A percentile compares a stretch with the other conserved stretches of the same genome.
Conservation (phyloP, 2,797 vertebrate genomes). For the Pempheris klunzingeri region DNA sequence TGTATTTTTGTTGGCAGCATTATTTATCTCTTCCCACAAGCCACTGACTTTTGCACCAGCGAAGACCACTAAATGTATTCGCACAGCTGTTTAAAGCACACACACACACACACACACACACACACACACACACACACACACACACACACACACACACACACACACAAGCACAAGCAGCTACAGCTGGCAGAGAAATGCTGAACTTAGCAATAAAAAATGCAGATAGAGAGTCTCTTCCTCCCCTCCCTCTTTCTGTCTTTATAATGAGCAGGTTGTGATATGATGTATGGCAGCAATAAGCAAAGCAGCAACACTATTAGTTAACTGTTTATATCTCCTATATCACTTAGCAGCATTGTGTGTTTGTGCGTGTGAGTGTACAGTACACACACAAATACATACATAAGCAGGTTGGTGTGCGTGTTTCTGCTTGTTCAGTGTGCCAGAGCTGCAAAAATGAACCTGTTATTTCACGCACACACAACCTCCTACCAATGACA, state of each 20-base stretch:
- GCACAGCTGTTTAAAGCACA: conserved; percentile 42
- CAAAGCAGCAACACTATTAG: conserved; percentile 76
- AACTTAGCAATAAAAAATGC: conserved; percentile 80
- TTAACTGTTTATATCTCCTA: conserved; percentile 73
- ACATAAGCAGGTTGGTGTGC: conserved; percentile 18
- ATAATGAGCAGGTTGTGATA: conserved; percentile 78
- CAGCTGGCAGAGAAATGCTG: conserved; percentile 74
- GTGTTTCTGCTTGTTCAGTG: conserved; percentile 18
- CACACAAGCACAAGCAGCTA: conserved; percentile 14
- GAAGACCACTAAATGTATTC: conserved; percentile 61
- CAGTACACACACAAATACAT: conserved; percentile 22
- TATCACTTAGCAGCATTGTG: conserved; percentile 58
- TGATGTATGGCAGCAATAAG: conserved; percentile 81
- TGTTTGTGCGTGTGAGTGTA: conserved; percentile 20
- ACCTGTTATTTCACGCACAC: conserved; percentile 26
- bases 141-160: conserved; percentile 19
- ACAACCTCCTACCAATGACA: conserved; percentile 5
- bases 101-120: conserved; percentile 4
- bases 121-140: conserved; percentile 6
- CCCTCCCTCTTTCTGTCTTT: conserved; percentile 58
- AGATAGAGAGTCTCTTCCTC: conserved; percentile 67
- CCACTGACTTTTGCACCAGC: conserved; percentile 37
- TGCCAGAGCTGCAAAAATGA: conserved; percentile 22
- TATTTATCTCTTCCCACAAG: conserved; percentile 59
- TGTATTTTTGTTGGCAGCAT: conserved; percentile 31